Evolutionary conservation across 2,113 vertebrate genomes (phyloP), one percentile per base, ranked within the genome.

Genomic region (Cettia cetti): DNA sequence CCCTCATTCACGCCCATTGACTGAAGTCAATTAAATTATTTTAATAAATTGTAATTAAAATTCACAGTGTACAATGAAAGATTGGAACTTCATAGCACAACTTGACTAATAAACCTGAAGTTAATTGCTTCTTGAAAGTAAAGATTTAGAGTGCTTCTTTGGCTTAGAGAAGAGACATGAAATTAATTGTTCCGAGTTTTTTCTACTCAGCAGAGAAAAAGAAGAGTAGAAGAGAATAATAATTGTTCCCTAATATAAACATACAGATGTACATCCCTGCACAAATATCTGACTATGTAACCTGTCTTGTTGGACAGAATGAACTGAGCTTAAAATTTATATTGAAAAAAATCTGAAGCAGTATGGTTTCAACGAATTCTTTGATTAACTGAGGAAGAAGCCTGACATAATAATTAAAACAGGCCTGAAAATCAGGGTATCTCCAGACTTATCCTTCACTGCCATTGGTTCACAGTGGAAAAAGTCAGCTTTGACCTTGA

Each of bases 31-130:
- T 95, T 94, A 93, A 94, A 95, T 97, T 96, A 94, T 96, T 96
- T 96, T 97, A 95, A 96, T 96, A 96, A 96, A 96, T 95, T 96
- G 93, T 94, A 94, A 96, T 96, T 97, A 93, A 96, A 97, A 92
- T 96, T 81, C 92, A 86, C 82, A 86, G 92, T 33, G 59, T 86
- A 94, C 90, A 95, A 95, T 89, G 93, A 93, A 94, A 95, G 95
- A 93, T 11, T 90, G 94, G 94, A 96, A 96, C 95, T 95, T 90
- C 92, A 93, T 94, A 95, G 80, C 82, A 90, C 91, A 93, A 96
- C 94, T 89, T 96, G 95, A 95, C 95, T 97, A 96, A 94, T 95
- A 96, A 96, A 96, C 92, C 90, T 96, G 95, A 96, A 96, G 95
- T 96, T 94, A 97, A 96, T 96, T 96, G 93, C 94, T 92, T 92